Evolutionary conservation across 2,888 invertebrate species (phyloP).

Genomic region (Catonia carolina): DNA sequence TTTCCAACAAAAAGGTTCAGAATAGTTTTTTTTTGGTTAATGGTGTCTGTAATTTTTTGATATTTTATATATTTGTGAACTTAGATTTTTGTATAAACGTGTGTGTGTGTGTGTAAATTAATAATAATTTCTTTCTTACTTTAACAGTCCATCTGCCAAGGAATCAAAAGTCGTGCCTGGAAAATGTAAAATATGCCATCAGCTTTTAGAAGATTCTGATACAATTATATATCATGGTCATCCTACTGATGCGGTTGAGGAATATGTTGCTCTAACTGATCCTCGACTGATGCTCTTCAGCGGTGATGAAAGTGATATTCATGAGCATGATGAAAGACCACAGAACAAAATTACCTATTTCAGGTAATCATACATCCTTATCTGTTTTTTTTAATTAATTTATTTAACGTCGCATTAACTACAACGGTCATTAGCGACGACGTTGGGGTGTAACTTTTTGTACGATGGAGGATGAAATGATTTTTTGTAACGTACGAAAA

Average conservation of each 20-base stretch:
- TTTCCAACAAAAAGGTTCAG: too few relatives aligned
- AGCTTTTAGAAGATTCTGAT: constrained; percentile 45
- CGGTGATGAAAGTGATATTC: constrained; percentile 51
- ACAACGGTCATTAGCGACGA: too few relatives aligned
- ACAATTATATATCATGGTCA: constrained; percentile 62
- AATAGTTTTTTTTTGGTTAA: too few relatives aligned
- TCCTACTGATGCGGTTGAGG: constrained; percentile 67
- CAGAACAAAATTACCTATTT: constrained; percentile 53
- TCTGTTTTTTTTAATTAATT: background rate
- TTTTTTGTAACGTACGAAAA: too few relatives aligned
- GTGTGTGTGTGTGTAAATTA: too few relatives aligned
- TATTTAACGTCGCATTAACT: background rate
- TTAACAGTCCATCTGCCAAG: too few relatives aligned
- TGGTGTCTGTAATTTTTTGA: too few relatives aligned
- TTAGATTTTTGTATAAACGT: too few relatives aligned
- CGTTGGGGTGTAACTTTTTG: too few relatives aligned
- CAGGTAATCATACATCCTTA: constrained; percentile 39
- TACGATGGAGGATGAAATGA: too few relatives aligned
- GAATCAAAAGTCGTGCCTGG: background rate
- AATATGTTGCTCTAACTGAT: constrained; percentile 66
- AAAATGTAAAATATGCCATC: constrained; percentile 47
- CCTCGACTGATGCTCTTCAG: constrained; percentile 64
- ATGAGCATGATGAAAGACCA: constrained; percentile 51
- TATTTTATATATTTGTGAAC: too few relatives aligned
- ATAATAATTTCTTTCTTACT: too few relatives aligned